Percentiles rank a stretch among this genome's conserved stretches.
Conservation (phyloP, 2,113 vertebrate species). For the Cyphomyrus plagiostoma region DNA sequence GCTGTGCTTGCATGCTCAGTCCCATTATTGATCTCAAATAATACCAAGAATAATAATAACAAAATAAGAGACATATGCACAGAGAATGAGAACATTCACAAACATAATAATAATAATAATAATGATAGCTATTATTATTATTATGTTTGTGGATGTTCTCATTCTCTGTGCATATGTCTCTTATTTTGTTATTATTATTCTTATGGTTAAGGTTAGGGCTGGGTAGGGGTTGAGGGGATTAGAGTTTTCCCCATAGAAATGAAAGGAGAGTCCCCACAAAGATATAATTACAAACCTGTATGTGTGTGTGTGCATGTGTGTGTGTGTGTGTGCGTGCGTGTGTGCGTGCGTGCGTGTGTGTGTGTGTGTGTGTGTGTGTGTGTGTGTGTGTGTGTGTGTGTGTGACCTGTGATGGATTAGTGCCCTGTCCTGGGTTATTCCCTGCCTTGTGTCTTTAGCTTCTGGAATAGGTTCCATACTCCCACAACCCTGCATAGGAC, state of each 20-base stretch:
- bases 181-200: background rate
- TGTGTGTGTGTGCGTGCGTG: too few relatives aligned
- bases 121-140: too few relatives aligned
- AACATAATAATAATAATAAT: background rate
- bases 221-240: background rate
- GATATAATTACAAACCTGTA: background rate
- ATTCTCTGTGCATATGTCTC: background rate
- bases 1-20: background rate
- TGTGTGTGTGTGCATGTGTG: too few relatives aligned
- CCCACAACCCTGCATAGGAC: background rate
- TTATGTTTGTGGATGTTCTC: background rate
- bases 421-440: background rate
- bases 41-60: background rate
- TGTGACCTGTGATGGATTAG: too few relatives aligned
- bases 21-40: slow-evolving; percentile 6
- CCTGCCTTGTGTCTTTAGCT: background rate
- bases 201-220: background rate
- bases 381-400: too few relatives aligned
- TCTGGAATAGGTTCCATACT: background rate
- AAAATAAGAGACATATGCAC: background rate
- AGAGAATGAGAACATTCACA: background rate
- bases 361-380: too few relatives aligned
- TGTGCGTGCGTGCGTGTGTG: too few relatives aligned
- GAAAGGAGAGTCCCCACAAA: background rate
- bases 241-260: background rate